A percentile compares a stretch with the other conserved stretches of the same genome.
Conservation (phyloP, 1,140 invertebrate genomes). For the Zaprionus kolodkinae region DNA sequence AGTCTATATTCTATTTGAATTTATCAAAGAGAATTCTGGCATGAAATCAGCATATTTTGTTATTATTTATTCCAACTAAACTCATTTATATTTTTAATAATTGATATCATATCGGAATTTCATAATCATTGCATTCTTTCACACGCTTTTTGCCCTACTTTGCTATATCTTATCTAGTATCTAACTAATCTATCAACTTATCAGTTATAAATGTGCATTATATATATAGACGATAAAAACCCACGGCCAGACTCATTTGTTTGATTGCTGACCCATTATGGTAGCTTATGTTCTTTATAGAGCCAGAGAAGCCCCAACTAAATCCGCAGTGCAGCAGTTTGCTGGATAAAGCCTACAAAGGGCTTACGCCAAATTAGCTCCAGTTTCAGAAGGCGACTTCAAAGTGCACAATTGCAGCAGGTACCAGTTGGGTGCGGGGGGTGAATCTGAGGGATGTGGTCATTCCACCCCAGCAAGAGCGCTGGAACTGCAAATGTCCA, state of each 20-base stretch:
- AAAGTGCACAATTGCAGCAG: constrained; percentile 42
- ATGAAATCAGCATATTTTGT: too few relatives aligned
- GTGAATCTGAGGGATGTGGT: not conserved
- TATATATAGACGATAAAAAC: not conserved
- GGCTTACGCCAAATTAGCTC: constrained; percentile 52
- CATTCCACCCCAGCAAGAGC: not conserved
- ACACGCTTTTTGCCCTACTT: not conserved
- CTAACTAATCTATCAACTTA: not conserved
- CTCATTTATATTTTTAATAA: not conserved
- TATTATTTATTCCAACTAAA: not conserved
- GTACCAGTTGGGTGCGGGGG: not conserved
- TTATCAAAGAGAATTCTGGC: too few relatives aligned
- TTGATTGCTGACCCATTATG: constrained; percentile 49
- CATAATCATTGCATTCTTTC: not conserved
- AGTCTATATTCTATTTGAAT: too few relatives aligned
- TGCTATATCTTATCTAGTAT: not conserved
- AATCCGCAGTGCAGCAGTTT: constrained; percentile 46
- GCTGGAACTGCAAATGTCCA: constrained; percentile 10
- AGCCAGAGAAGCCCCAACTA: constrained; percentile 24
- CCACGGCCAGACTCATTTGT: constrained; percentile 21
- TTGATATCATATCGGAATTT: too few relatives aligned
- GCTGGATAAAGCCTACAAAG: constrained; percentile 32
- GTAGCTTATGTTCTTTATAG: constrained; percentile 31
- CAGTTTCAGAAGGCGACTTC: constrained; percentile 52
- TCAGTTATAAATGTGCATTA: not conserved